Conservation (phyloP, 2,113 vertebrate genomes). For the Ophthalmotilapia sp. region DNA sequence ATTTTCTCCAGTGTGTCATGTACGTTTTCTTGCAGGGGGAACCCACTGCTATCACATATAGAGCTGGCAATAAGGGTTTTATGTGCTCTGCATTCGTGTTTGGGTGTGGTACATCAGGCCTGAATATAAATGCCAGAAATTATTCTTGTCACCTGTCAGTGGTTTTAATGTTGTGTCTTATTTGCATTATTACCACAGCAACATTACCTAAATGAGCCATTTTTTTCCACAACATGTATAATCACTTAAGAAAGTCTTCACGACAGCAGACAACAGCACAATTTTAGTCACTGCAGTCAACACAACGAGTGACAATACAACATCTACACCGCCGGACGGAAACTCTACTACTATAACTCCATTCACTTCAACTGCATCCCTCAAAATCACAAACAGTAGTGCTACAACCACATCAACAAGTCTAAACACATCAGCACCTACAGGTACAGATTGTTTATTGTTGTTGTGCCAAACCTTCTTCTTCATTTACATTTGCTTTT, state of each 20-base stretch:
- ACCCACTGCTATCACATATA: not conserved
- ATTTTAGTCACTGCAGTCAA: not conserved
- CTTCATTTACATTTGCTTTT: not conserved
- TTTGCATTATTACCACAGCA: not conserved
- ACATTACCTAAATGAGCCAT: not conserved
- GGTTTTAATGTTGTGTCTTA: not conserved
- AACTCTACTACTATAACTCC: not conserved
- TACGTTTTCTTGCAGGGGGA: not conserved
- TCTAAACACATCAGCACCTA: not conserved
- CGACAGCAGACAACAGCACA: not conserved
- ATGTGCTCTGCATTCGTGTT: not conserved
- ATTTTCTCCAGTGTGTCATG: not conserved
- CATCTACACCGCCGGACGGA: fast-evolving
- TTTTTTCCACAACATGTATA: not conserved
- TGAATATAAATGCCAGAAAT: not conserved
- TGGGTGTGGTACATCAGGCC: not conserved
- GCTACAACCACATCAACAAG: not conserved
- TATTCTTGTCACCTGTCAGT: not conserved
- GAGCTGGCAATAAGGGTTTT: not conserved
- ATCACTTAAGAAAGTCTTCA: not conserved
- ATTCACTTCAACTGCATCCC: not conserved
- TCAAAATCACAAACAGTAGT: not conserved
- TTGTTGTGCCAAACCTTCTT: not conserved
- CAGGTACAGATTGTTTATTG: not conserved
- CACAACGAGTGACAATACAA: not conserved